phyloP scores from a whole-genome alignment of 1,140 invertebrate species.

The Calephelis virginiensis region DNA sequence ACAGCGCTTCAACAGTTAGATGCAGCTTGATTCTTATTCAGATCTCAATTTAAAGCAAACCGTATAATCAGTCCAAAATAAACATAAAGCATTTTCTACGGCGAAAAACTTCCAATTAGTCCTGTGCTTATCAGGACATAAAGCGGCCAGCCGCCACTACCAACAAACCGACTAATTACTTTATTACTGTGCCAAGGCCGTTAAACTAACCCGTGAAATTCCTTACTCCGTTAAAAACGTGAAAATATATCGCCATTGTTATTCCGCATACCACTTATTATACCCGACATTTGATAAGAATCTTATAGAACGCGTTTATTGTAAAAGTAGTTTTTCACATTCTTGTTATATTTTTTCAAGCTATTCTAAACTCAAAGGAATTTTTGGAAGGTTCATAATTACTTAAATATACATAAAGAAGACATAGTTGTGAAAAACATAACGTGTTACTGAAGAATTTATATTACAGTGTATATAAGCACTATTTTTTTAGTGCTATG shows the following conservation, averaged over 20 bases:
- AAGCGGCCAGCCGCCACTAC: slow-evolving; percentile 1
- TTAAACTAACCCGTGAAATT: slow-evolving; percentile 13
- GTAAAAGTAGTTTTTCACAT: slow-evolving; percentile 11
- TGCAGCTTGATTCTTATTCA: too few species aligned
- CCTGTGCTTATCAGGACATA: slow-evolving; percentile 10
- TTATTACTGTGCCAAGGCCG: slow-evolving; percentile 13
- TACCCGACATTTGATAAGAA: slow-evolving; percentile 9
- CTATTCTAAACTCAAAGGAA: neutral
- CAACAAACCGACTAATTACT: slow-evolving; percentile 16
- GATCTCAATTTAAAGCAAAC: too few species aligned
- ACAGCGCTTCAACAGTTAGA: too few species aligned
- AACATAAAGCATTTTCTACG: slow-evolving; percentile 10
- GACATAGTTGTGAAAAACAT: slow-evolving; percentile 1
- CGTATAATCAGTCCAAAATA: slow-evolving; percentile 2
- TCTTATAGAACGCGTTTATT: slow-evolving; percentile 3
- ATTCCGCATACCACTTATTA: slow-evolving; percentile 13
- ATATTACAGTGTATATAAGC: too few species aligned
- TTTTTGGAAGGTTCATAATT: neutral
- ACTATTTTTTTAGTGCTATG: too few species aligned
- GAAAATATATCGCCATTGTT: slow-evolving; percentile 13
- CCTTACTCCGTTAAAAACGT: slow-evolving; percentile 13
- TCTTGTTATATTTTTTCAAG: neutral
- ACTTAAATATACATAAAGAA: neutral
- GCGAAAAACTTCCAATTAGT: slow-evolving; percentile 15
- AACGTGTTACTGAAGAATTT: too few species aligned